These are phyloP conservation scores for Acanthisitta chloris DNA, from an alignment of 2,113 vertebrate genomes.

Conservation along the genomic window DNA sequence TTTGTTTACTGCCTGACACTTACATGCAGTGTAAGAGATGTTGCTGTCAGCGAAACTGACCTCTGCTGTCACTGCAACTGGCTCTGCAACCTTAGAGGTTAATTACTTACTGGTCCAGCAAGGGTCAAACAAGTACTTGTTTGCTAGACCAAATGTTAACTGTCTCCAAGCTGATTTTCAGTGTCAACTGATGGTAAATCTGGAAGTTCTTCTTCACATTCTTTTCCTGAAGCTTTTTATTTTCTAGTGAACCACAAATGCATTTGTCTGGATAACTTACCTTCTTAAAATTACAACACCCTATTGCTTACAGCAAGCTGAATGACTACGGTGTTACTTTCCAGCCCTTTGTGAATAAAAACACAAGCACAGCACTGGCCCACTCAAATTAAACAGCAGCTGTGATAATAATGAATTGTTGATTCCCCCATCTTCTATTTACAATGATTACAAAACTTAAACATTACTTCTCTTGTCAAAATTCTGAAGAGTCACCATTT, in stretches of 20 bases:
- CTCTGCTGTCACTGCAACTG: background rate
- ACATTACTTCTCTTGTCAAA: background rate
- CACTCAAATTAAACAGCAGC: background rate
- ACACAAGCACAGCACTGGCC: background rate
- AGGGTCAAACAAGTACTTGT: background rate
- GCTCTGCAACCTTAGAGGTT: background rate
- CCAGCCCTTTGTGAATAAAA: background rate
- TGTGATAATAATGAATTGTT: background rate
- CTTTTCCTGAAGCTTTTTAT: background rate
- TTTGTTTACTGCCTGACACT: background rate
- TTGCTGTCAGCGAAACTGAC: background rate
- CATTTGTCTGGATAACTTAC: background rate
- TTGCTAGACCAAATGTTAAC: background rate
- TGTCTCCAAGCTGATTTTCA: background rate
- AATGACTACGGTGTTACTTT: background rate
- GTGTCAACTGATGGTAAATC: background rate
- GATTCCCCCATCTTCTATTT: background rate
- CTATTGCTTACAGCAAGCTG: accelerated
- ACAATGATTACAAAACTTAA: background rate
- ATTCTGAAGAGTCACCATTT: background rate
- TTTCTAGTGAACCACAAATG: background rate
- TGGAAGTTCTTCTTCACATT: background rate
- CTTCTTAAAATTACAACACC: background rate
- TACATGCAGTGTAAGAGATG: background rate
- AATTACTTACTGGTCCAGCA: background rate